Evolutionary conservation across 2,797 vertebrate genomes (phyloP).

Genomic region (Oceanodroma leucorhoa): DNA sequence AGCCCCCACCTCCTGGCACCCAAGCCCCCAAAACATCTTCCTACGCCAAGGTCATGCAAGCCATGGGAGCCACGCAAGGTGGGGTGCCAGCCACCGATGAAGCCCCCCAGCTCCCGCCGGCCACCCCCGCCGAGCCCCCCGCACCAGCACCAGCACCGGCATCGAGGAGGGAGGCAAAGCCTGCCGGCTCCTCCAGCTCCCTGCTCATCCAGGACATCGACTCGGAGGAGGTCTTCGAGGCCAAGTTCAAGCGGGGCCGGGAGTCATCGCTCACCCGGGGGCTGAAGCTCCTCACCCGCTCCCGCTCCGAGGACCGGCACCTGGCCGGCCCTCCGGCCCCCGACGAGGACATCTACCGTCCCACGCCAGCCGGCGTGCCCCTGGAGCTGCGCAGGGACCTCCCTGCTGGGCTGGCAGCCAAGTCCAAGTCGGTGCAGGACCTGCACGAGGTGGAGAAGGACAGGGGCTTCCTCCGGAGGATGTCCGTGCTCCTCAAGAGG

Average conservation of each 20-base stretch:
- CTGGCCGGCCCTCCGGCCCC: slow-evolving; percentile 59
- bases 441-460: slow-evolving; percentile 89
- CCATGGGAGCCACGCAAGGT: slow-evolving; percentile 76
- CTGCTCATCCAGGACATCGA: slow-evolving; percentile 85
- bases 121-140: not conserved
- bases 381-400: slow-evolving; percentile 80
- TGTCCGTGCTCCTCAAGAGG: slow-evolving; percentile 82
- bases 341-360: slow-evolving; percentile 91
- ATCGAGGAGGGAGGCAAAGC: not conserved
- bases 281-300: slow-evolving; percentile 86
- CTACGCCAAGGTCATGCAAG: slow-evolving; percentile 93
- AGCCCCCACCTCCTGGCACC: not conserved
- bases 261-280: slow-evolving; percentile 90
- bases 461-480: slow-evolving; percentile 87
- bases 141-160: not conserved
- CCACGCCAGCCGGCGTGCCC: slow-evolving; percentile 87
- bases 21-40: slow-evolving; percentile 75
- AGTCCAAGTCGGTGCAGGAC: slow-evolving; percentile 93
- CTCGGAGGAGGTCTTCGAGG: slow-evolving; percentile 93
- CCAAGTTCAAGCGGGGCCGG: slow-evolving; percentile 90
- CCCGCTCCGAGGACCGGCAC: slow-evolving; percentile 88
- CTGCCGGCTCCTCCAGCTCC: slow-evolving; percentile 47
- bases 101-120: not conserved
- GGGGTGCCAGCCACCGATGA: not conserved
- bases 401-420: slow-evolving; percentile 78